Base-by-base conservation (phyloP, 2,113 vertebrate genomes). In the Chelonoidis abingdonii region DNA sequence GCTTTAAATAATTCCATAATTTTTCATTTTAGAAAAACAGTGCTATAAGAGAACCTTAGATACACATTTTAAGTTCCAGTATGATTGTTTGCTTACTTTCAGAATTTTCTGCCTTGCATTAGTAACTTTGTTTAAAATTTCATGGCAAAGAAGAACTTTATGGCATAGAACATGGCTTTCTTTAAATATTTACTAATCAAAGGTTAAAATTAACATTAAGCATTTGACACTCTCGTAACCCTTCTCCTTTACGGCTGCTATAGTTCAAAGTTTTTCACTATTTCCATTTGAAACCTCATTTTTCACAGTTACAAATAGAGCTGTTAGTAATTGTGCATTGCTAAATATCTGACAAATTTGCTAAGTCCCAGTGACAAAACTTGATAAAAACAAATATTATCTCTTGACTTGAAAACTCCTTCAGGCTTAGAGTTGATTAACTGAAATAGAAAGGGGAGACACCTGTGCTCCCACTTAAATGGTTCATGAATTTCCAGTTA, bases 21-120 rank as follows among this genome's bases (percentile, higher is more conserved):
- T 80, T 80, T 96, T 93, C 85, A 94, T 95, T 97, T 88, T 56
- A 93, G 89, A 95, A 97, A 95, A 90, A 89, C 49, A 49, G 1
- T 79, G 92, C 75, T 93, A 38, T 82, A 47, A 62, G 62, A 65
- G 62, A 81, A 91, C 11, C 56, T 95, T 47, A 84, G 59, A 93
- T 91, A 80, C 27, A 21, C 13, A 19, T 86, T 89, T 93, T 41
- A 59, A 49, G 24, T 38, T 92, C 54, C 83, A 91, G 72, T 81
- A 19, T 44, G 94, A 86, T 0, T 57, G 78, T 92, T 93, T 38
- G 21, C 13, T 54, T 89, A 87, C 72, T 41, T 78, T 78, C 24
- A 78, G 41, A 47, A 78, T 47, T 16, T 5, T 5, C 10, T 13
- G 7, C 44, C 5, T 80, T 86, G 14, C 50, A 54, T 78, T 87